These are phyloP conservation scores for Crotalus tigris DNA, from an alignment of 2,113 vertebrate genomes.

Conservation along the genomic window DNA sequence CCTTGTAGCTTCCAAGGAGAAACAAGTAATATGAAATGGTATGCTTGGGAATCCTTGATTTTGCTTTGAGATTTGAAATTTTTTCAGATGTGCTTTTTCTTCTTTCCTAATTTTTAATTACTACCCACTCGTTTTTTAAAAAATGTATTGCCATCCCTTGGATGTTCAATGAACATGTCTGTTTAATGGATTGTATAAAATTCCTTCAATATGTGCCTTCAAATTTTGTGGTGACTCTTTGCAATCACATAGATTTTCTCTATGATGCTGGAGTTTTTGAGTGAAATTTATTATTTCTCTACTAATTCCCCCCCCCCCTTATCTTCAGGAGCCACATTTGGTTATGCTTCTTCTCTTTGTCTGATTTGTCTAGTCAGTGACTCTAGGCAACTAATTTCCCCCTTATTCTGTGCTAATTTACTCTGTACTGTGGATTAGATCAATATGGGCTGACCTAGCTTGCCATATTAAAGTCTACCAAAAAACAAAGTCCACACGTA, in stretches of 20 bases:
- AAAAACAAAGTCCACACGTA: not conserved
- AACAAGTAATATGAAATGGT: not conserved
- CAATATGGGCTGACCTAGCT: not conserved
- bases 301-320: not conserved
- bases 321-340: not conserved
- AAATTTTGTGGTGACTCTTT: not conserved
- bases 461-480: not conserved
- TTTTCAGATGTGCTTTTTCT: not conserved
- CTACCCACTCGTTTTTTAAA: not conserved
- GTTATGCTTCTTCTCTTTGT: not conserved
- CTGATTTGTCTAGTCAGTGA: not conserved
- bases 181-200: not conserved
- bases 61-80: not conserved
- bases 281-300: not conserved
- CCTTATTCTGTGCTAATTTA: not conserved
- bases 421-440: not conserved
- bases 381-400: not conserved
- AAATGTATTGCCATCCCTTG: not conserved
- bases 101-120: not conserved
- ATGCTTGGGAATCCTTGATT: not conserved
- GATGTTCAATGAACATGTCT: not conserved
- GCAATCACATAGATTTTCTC: not conserved
- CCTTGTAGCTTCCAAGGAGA: not conserved
- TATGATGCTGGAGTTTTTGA: not conserved
- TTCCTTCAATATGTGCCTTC: not conserved